Base-by-base conservation (phyloP, 2,888 invertebrate genomes). In the Eilema depressum region DNA sequence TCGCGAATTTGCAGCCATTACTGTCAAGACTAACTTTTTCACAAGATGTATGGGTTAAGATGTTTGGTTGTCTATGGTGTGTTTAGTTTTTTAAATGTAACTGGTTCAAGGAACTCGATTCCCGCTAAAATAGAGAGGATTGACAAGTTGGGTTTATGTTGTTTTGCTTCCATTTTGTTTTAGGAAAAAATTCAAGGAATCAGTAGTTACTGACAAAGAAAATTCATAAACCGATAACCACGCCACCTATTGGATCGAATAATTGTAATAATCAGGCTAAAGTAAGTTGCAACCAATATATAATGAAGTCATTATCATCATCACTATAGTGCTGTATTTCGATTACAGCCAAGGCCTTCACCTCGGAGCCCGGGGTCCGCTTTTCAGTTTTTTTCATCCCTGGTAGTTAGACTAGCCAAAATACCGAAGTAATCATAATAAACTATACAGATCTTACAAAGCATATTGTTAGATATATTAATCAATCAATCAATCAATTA, bases 1-100 rank as follows among this genome's bases (percentile, higher is more conserved):
- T 62, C 63, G 62, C 23, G 57, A 67, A 75, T 74, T 69, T 62
- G 75, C 41, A 71, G 83, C 76, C 66, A 66, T 82, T 65, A 72
- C 53, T 71, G 71, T 71, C 68, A 33, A 63, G 63, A 66, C 63
- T 23, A 69, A 25, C 71, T 79, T 73, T 73, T 66, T 20, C 28
- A 53, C 26, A 70, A 64, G 59, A 71, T 70, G 59, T 69, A 72
- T 66, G 71, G 68, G 56, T 66, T 59, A 26, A 57, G 41, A 56
- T 33, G 20, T 71, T 65, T 60, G 14, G 61, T 62, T 70, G 17
- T 26, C 53, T 68, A 10, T 63, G 63, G 23, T 57, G 11, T 23
- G 12, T 65, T 53, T 53, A 10, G 25, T 26, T 56, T 62, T 63
- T 63, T 56, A 23, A 37, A 57, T 67, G 26, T 57, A 37, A 41